phyloP scores from a whole-genome alignment of 2,797 vertebrate genomes.

The Percopsis omiscomaycus region DNA sequence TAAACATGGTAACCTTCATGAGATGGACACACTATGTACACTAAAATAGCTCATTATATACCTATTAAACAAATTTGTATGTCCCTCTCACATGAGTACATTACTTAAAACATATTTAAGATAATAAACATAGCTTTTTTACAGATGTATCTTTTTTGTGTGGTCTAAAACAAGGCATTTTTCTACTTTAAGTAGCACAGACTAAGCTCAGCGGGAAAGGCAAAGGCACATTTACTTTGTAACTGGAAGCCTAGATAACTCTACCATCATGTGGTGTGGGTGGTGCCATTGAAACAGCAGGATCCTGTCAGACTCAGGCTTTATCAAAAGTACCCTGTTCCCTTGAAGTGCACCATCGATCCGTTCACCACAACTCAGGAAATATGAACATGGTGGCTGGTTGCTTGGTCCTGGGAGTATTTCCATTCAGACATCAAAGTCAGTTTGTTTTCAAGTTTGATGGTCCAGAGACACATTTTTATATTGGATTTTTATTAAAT shows the following conservation, averaged over 20 bases:
- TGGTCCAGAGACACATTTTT: background rate
- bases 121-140: too few species aligned
- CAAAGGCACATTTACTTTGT: conserved; percentile 30
- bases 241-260: conserved; percentile 42
- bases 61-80: too few species aligned
- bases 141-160: too few species aligned
- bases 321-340: conserved; percentile 21
- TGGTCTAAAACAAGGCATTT: too few species aligned
- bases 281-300: conserved; percentile 39
- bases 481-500: conserved; percentile 1
- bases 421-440: conserved; percentile 28
- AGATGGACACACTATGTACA: too few species aligned
- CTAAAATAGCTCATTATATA: too few species aligned
- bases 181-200: background rate
- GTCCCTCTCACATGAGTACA: too few species aligned
- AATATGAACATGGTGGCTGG: conserved; percentile 26
- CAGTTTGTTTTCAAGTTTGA: conserved; percentile 21
- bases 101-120: too few species aligned
- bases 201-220: conserved; percentile 9
- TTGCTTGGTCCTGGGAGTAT: conserved; percentile 9
- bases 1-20: too few species aligned
- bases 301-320: conserved; percentile 43
- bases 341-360: conserved; percentile 32
- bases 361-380: conserved; percentile 26
- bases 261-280: conserved; percentile 42